Evolutionary conservation across 2,113 vertebrate species (phyloP).

Genomic region (Sylvietta virens): DNA sequence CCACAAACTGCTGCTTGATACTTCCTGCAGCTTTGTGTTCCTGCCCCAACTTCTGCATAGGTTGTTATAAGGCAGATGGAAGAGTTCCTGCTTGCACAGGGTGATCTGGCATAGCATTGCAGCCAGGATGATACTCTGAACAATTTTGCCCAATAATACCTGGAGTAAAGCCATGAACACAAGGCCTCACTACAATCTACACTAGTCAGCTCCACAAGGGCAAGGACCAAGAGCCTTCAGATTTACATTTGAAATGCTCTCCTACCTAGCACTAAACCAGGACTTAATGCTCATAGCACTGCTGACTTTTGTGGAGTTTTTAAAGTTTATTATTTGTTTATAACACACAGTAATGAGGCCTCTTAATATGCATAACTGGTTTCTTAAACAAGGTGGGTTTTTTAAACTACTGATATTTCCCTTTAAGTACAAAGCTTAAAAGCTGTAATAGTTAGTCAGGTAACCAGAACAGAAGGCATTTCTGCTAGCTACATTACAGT

Average conservation of each 20-base stretch:
- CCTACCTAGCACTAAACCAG: neutral
- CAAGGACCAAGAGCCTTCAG: neutral
- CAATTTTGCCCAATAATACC: neutral
- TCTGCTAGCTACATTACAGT: neutral
- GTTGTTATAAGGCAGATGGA: neutral
- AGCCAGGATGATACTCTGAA: fast-evolving
- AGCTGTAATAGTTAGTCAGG: neutral
- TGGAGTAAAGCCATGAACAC: neutral
- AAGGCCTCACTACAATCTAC: neutral
- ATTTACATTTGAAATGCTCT: neutral
- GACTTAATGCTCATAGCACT: neutral
- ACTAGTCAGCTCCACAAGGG: neutral
- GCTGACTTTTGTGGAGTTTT: neutral
- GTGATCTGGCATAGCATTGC: neutral
- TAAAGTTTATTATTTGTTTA: neutral
- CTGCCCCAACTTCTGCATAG: neutral
- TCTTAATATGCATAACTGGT: neutral
- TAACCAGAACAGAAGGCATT: neutral
- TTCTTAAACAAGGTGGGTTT: neutral
- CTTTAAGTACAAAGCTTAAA: neutral
- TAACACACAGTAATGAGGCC: neutral
- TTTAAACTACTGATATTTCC: neutral
- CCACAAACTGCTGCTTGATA: neutral
- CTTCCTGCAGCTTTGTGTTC: neutral
- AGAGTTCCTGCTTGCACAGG: neutral